These are phyloP conservation scores for Neosilurus hyrtlii DNA, from an alignment of 2,797 vertebrate species.

Conservation along the genomic window DNA sequence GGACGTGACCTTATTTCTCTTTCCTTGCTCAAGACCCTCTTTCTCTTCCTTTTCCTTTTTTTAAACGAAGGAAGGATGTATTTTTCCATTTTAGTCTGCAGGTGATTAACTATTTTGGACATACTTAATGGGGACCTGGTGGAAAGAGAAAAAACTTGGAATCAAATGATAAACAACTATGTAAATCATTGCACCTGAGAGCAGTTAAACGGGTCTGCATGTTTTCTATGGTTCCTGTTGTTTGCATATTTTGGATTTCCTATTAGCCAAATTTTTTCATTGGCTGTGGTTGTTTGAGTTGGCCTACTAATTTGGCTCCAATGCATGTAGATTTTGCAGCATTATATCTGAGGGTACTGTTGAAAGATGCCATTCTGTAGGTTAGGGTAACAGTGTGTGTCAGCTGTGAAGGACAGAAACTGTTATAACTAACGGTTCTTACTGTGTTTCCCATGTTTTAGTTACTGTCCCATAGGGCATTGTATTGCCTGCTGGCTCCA, in stretches of 20 bases:
- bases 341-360: not conserved
- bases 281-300: constrained; percentile 54
- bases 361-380: not conserved
- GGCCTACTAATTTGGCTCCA: constrained; percentile 43
- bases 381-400: constrained; percentile 20
- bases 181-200: constrained; percentile 74
- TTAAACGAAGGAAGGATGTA: constrained; percentile 46
- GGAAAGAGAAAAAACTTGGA: constrained; percentile 59
- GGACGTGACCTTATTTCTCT: constrained; percentile 42
- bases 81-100: constrained; percentile 61
- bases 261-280: constrained; percentile 27
- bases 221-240: constrained; percentile 65
- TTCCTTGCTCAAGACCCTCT: constrained; percentile 14
- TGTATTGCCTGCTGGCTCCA: constrained; percentile 51
- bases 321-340: not conserved
- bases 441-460: constrained; percentile 52
- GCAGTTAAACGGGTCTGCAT: constrained; percentile 61
- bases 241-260: constrained; percentile 56
- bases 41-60: constrained; percentile 37
- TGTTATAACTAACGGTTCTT: constrained; percentile 37
- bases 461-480: constrained; percentile 60
- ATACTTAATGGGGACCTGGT: constrained; percentile 58
- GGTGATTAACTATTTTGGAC: constrained; percentile 69
- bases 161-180: constrained; percentile 66
- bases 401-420: constrained; percentile 32